Conservation (phyloP, 2,113 vertebrate species). For the Motacilla alba region DNA sequence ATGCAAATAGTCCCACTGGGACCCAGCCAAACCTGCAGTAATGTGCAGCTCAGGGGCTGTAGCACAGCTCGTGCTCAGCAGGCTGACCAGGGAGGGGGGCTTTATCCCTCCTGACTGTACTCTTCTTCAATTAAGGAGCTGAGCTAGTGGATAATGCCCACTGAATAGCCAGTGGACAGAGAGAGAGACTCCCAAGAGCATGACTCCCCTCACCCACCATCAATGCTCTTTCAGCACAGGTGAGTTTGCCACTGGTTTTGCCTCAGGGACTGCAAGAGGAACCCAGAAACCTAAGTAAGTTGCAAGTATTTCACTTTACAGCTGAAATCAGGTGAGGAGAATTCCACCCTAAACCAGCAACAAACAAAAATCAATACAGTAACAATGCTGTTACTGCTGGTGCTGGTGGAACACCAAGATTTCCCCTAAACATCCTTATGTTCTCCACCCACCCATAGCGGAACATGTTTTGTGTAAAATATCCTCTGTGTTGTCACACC, state of each 20-base stretch:
- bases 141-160: not conserved
- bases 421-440: not conserved
- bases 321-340: not conserved
- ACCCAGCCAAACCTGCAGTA: not conserved
- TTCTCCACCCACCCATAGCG: not conserved
- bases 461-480: not conserved
- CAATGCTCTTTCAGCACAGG: not conserved
- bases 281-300: not conserved
- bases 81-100: not conserved
- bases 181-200: not conserved
- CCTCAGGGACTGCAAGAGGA: not conserved
- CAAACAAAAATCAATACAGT: not conserved
- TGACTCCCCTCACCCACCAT: not conserved
- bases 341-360: not conserved
- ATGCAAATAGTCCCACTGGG: not conserved
- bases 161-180: not conserved
- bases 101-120: not conserved
- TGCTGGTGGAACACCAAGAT: not conserved
- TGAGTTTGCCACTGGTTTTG: not conserved
- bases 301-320: not conserved
- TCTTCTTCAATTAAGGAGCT: not conserved
- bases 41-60: not conserved
- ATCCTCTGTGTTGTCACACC: slow-evolving; percentile 10
- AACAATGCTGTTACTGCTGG: not conserved
- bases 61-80: not conserved